These are phyloP conservation scores for Pteropus rufus DNA, from an alignment of 2,797 vertebrate species.

Conservation along the genomic window DNA sequence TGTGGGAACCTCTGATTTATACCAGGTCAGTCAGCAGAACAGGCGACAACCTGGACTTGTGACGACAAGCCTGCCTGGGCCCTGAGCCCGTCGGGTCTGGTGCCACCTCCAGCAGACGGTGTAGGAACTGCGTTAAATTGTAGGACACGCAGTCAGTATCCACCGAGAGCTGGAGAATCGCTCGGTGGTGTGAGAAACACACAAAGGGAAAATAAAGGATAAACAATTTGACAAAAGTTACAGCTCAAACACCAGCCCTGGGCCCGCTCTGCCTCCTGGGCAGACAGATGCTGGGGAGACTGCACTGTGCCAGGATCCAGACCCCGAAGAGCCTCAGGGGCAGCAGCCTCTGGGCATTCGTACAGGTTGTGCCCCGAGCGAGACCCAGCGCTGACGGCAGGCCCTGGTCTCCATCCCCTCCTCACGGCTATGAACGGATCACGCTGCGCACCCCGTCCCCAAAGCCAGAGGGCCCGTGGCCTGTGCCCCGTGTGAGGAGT, in stretches of 20 bases:
- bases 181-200: background rate
- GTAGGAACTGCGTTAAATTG: fast-evolving
- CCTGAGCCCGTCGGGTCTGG: background rate
- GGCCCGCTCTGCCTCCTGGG: fast-evolving
- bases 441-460: background rate
- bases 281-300: background rate
- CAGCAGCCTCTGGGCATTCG: background rate
- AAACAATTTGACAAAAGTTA: fast-evolving
- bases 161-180: fast-evolving
- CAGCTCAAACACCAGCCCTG: background rate
- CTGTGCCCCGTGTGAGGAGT: fast-evolving
- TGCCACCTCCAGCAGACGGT: fast-evolving
- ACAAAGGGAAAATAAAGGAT: fast-evolving
- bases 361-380: fast-evolving
- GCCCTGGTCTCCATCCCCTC: background rate
- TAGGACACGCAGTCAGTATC: fast-evolving
- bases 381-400: too few species aligned
- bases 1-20: fast-evolving
- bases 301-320: fast-evolving
- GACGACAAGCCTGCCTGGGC: too few species aligned
- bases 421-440: background rate
- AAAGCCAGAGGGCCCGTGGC: background rate
- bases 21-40: background rate
- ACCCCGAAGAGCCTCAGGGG: fast-evolving
- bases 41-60: background rate